Evolutionary conservation across 2,888 invertebrate genomes (phyloP).

Genomic region (Tryphoninae sp.): DNA sequence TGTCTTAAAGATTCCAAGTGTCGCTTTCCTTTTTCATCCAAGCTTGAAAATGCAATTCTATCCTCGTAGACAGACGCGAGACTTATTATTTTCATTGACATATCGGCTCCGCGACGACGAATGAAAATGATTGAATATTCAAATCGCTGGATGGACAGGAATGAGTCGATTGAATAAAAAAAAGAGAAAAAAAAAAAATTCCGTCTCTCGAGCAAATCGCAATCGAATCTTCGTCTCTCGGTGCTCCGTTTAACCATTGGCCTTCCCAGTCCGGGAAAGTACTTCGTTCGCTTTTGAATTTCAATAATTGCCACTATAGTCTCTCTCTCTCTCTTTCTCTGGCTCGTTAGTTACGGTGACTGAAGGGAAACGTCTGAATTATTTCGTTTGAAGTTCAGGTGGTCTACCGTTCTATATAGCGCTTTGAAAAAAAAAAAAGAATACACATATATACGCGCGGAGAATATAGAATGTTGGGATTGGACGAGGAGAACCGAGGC

Average conservation of each 20-base stretch:
- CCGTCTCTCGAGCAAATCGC: constrained; percentile 5
- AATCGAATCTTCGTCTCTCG: constrained; percentile 51
- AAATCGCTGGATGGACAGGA: constrained; percentile 34
- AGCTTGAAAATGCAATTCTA: constrained; percentile 4
- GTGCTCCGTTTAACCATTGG: constrained; percentile 6
- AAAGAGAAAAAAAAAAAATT: constrained; percentile 26
- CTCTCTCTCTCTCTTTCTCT: constrained; percentile 68
- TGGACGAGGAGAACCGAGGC: constrained; percentile 30
- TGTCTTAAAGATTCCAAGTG: not conserved
- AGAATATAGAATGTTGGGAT: constrained; percentile 14
- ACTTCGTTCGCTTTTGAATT: constrained; percentile 72
- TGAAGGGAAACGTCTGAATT: constrained; percentile 79
- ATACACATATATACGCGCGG: constrained; percentile 3
- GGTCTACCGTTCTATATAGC: constrained; percentile 31
- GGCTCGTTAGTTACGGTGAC: constrained; percentile 76
- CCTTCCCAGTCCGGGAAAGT: constrained; percentile 32
- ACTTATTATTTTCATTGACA: constrained; percentile 11
- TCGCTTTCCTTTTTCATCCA: not conserved
- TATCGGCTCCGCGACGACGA: constrained; percentile 11
- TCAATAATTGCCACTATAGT: constrained; percentile 80
- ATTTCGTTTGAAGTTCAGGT: constrained; percentile 80
- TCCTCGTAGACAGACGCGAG: not conserved
- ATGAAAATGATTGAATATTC: constrained; percentile 10
- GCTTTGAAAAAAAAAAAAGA: not conserved
- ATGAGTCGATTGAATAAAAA: not conserved